These are phyloP conservation scores for Mixornis gularis DNA, from an alignment of 2,113 vertebrate genomes.

Conservation along the genomic window DNA sequence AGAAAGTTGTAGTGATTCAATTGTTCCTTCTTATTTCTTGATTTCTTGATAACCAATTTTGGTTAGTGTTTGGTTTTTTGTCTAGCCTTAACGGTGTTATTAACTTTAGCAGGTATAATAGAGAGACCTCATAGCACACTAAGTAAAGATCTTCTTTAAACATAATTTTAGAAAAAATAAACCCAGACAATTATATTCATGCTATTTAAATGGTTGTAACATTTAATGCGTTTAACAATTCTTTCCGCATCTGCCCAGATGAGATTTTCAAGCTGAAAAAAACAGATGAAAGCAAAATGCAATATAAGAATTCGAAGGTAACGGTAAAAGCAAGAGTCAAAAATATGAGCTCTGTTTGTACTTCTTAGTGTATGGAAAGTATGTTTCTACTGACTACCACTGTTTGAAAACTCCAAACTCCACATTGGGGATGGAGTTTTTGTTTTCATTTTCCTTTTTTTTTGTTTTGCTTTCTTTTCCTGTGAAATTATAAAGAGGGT, in stretches of 20 bases:
- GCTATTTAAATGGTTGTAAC: constrained; percentile 64
- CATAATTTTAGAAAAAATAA: constrained; percentile 68
- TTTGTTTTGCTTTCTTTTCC: neutral
- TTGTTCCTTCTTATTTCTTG: neutral
- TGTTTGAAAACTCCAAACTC: constrained; percentile 41
- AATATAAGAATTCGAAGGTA: constrained; percentile 21
- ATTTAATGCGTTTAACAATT: constrained; percentile 63
- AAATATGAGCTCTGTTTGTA: constrained; percentile 5
- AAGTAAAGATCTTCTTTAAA: constrained; percentile 68
- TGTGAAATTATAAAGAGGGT: constrained; percentile 40
- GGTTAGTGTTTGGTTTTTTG: constrained; percentile 47
- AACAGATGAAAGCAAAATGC: constrained; percentile 63
- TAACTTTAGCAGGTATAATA: constrained; percentile 59
- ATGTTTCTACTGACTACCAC: constrained; percentile 55
- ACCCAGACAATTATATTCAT: constrained; percentile 65
- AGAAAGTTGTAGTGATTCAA: neutral
- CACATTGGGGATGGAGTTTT: neutral
- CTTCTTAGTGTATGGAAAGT: neutral
- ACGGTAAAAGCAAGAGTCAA: constrained; percentile 21
- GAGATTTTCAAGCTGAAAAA: constrained; percentile 66
- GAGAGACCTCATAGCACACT: constrained; percentile 13
- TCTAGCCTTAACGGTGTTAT: constrained; percentile 54
- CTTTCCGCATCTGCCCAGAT: constrained; percentile 49
- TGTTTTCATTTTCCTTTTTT: neutral
- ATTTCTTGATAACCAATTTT: neutral